Evolutionary conservation across 2,113 vertebrate genomes (phyloP).

Genomic region (Actenoides hombroni): DNA sequence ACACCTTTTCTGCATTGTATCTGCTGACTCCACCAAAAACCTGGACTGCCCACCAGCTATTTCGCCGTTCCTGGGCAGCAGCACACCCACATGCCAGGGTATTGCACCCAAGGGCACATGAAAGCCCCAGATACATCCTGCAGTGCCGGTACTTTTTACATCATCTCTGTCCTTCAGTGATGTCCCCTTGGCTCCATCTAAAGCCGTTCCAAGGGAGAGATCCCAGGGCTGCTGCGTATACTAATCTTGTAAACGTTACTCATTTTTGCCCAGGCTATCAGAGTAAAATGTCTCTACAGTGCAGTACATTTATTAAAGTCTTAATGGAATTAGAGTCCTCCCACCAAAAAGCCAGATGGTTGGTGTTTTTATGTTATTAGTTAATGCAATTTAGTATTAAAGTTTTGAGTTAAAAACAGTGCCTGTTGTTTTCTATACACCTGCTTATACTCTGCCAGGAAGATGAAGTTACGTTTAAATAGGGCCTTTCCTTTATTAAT

Average conservation of each 20-base stretch:
- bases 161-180: constrained; percentile 51
- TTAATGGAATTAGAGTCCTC: constrained; percentile 77
- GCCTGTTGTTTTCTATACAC: constrained; percentile 12
- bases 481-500: constrained; percentile 25
- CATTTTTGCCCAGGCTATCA: constrained; percentile 69
- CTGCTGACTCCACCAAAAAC: not conserved
- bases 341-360: constrained; percentile 69
- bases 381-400: constrained; percentile 43
- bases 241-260: constrained; percentile 62
- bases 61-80: not conserved
- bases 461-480: constrained; percentile 17
- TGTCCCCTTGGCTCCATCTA: constrained; percentile 34
- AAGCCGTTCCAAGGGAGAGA: constrained; percentile 10
- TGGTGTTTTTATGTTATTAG: constrained; percentile 56
- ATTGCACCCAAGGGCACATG: not conserved
- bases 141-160: not conserved
- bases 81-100: not conserved
- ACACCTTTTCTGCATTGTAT: not conserved
- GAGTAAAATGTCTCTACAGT: constrained; percentile 66
- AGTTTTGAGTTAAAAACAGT: constrained; percentile 33
- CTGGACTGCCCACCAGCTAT: not conserved
- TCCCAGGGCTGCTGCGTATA: not conserved
- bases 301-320: constrained; percentile 76
- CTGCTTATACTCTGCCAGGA: not conserved
- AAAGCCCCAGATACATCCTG: not conserved